Base-by-base conservation (phyloP, 2,888 invertebrate genomes). In the Hoplodrina ambigua region DNA sequence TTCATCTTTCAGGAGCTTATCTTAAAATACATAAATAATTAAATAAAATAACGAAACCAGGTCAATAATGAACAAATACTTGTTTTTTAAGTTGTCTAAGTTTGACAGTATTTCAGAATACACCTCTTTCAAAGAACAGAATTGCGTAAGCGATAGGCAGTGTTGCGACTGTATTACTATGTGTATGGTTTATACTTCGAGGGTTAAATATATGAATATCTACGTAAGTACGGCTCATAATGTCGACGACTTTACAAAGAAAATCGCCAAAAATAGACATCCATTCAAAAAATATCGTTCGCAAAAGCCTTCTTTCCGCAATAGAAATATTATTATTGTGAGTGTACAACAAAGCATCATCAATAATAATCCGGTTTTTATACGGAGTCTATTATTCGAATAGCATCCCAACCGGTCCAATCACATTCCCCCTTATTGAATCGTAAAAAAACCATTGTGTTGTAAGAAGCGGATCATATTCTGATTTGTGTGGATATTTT, bases 361-460 rank as follows among this genome's bases (percentile, higher is more conserved):
- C 82, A 69, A 69, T 50, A 78, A 75, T 81, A 81, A 81, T 77
- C 74, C 77, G 65, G 63, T 72, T 69, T 64, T 59, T 69, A 73
- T 49, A 68, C 33, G 49, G 49, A 62, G 44, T 72, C 75, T 66
- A 85, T 84, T 84, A 85, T 81, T 52, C 58, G 56, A 53, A 54
- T n/a, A 58, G 65, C 70, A 74, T 30, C 52, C 65, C 33, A 55
- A 56, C 67, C 72, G 72, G 52, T 57, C 68, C 81, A 81, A 84
- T 84, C 80, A 85, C 67, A 73, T 52, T 33, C 33, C 15, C 56
- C 56, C 71, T 68, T 83, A 85, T 81, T 80, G 78, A 84, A 81
- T 80, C 76, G 75, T 80, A 79, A 80, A 81, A 80, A 81, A 81
- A 63, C 75, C 78, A 83, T 81, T 83, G 81, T 85, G 63, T 64